These are phyloP conservation scores for Alosa sapidissima DNA, from an alignment of 2,797 vertebrate species.

Conservation along the genomic window DNA sequence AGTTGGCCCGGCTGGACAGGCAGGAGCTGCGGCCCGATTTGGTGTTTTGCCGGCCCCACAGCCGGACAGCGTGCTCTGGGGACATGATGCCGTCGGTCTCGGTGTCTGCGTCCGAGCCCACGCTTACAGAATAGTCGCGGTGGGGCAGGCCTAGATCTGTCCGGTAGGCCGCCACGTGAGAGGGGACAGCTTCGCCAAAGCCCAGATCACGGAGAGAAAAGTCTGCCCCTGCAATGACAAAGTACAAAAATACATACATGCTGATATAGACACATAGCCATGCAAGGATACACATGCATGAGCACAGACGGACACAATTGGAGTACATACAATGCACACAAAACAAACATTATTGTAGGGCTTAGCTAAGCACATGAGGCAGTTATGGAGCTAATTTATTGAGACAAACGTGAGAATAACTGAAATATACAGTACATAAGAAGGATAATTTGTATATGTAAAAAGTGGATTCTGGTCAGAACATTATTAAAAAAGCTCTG, in stretches of 20 bases:
- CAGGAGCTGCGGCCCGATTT: conserved; percentile 96
- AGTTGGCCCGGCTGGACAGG: conserved; percentile 96
- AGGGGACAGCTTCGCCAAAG: conserved; percentile 83
- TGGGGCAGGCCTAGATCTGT: conserved; percentile 87
- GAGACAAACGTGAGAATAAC: neutral
- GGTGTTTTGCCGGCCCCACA: conserved; percentile 89
- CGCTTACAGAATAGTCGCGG: conserved; percentile 88
- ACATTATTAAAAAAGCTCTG: neutral
- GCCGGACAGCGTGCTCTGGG: conserved; percentile 86
- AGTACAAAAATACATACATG: neutral
- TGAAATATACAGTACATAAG: neutral
- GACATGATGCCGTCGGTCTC: conserved; percentile 91
- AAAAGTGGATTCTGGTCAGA: neutral
- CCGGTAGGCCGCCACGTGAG: conserved; percentile 86
- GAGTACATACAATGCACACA: neutral
- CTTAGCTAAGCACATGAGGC: neutral
- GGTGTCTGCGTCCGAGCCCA: conserved; percentile 89
- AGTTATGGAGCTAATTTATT: neutral
- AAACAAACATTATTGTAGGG: neutral
- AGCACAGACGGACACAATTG: neutral
- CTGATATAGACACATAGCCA: neutral
- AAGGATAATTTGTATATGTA: neutral
- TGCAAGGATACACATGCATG: neutral
- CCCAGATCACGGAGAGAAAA: conserved; percentile 91
- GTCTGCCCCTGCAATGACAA: conserved; percentile 76